Evolutionary conservation across 2,797 vertebrate genomes (phyloP), one percentile per base, ranked within the genome.

Genomic region (Pogoniulus pusillus): DNA sequence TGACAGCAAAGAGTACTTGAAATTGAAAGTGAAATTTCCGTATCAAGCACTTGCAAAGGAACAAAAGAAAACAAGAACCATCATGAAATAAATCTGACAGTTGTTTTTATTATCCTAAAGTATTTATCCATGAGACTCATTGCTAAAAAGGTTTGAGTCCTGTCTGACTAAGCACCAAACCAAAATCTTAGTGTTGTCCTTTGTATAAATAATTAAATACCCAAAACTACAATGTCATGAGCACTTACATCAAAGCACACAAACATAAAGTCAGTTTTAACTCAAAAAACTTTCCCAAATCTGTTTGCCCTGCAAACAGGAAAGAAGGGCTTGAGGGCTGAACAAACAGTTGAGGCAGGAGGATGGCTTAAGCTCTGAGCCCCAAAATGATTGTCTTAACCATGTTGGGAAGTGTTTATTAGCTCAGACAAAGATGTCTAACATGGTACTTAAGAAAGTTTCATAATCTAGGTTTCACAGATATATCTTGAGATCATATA

Each of bases 331-430:
- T 22, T 70, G 22, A 78, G 22, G 16, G 5, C 5, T 54, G 41
- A 81, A 27, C 4, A 59, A 29, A 27, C 6, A 66, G 3, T 24
- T 35, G 20, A 64, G 15, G 14, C 9, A 68, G 26, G 6, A 82
- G 19, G 12, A 80, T 47, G 17, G 2, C 2, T 54, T 41, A 34
- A 73, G 12, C 2, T 19, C 39, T 60, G 19, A 68, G 30, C 5
- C 7, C 2, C 39, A 71, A 14, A 3, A 41, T 1, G 2, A 5
- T n/a, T 3, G 0, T 30, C 26, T 26, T 71, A 18, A 68, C 8
- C 13, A 34, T 20, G 29, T 0, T 2, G 30, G 10, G 35, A 82
- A 11, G 9, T 41, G 4, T 23, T 71, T 62, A 14, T 26, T 29
- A 66, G 30, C 58, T 5, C 8, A 22, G 34, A 55, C 18, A 29